Conservation (phyloP, 2,888 invertebrate genomes). For the Neoaliturus tenellus region DNA sequence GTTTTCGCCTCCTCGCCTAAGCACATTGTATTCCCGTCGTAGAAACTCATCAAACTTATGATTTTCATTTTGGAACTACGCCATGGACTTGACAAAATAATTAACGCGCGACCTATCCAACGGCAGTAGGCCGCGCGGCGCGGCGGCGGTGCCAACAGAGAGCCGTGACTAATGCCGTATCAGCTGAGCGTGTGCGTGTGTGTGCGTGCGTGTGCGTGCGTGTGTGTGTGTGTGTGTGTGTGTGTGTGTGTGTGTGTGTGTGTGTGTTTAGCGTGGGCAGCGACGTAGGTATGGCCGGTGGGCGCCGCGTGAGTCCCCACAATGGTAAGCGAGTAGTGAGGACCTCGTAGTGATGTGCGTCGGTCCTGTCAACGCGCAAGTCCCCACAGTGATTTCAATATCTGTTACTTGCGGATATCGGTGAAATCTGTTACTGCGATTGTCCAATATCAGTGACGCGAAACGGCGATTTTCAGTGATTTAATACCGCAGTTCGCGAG, state of each 20-base stretch:
- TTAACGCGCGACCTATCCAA: background rate
- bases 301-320: background rate
- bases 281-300: background rate
- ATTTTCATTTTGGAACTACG: background rate
- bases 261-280: background rate
- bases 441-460: too few relatives aligned
- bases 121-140: background rate
- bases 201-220: too few relatives aligned
- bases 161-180: conserved; percentile 3
- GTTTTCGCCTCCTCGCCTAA: too few relatives aligned
- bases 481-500: too few relatives aligned
- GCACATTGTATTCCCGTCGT: too few relatives aligned
- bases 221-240: background rate
- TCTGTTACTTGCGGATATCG: too few relatives aligned
- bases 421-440: too few relatives aligned
- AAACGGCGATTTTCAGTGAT: too few relatives aligned
- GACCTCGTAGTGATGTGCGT: background rate
- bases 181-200: background rate
- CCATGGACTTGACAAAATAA: background rate
- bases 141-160: background rate
- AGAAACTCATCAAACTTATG: too few relatives aligned
- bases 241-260: background rate
- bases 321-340: background rate
- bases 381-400: too few relatives aligned
- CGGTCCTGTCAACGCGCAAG: background rate